Evolutionary conservation across 1,140 invertebrate genomes (phyloP).

Genomic region (Drosophila nannoptera): DNA sequence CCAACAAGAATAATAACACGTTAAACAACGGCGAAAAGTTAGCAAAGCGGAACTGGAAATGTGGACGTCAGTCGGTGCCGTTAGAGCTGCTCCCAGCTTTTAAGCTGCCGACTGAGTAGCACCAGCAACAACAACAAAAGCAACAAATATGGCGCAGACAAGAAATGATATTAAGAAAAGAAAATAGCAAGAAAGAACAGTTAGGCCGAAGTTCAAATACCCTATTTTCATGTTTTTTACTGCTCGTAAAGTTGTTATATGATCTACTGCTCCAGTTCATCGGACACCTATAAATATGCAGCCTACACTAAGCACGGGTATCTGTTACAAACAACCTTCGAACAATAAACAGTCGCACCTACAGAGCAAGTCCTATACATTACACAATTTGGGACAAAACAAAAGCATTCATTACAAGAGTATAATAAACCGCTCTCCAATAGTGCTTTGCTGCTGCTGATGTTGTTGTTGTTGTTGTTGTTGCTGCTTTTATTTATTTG

Average conservation of each 20-base stretch:
- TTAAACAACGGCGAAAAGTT: conserved; percentile 59
- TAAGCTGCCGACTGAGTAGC: conserved; percentile 41
- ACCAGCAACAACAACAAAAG: conserved; percentile 35
- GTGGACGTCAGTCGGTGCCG: conserved; percentile 58
- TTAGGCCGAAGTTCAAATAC: conserved; percentile 3
- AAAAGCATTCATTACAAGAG: background rate
- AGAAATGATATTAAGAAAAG: conserved; percentile 11
- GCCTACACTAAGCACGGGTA: background rate
- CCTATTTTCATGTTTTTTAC: background rate
- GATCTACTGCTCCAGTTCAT: too few species aligned
- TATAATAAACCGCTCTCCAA: conserved; percentile 14
- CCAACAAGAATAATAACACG: conserved; percentile 29
- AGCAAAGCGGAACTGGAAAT: conserved; percentile 72
- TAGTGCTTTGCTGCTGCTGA: conserved; percentile 9
- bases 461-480: background rate
- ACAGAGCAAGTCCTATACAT: background rate
- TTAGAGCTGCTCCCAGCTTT: conserved; percentile 63
- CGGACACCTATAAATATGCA: background rate
- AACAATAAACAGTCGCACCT: too few species aligned
- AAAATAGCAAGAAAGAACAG: background rate
- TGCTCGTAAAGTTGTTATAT: background rate
- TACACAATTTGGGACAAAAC: background rate
- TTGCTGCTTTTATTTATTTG: conserved; percentile 20
- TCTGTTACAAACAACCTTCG: background rate
- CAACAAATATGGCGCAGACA: conserved; percentile 46